A percentile compares a stretch with the other conserved stretches of the same genome.
Evolutionary conservation across 2,113 vertebrate genomes (phyloP).

Genomic region (Hemichromis elongatus): DNA sequence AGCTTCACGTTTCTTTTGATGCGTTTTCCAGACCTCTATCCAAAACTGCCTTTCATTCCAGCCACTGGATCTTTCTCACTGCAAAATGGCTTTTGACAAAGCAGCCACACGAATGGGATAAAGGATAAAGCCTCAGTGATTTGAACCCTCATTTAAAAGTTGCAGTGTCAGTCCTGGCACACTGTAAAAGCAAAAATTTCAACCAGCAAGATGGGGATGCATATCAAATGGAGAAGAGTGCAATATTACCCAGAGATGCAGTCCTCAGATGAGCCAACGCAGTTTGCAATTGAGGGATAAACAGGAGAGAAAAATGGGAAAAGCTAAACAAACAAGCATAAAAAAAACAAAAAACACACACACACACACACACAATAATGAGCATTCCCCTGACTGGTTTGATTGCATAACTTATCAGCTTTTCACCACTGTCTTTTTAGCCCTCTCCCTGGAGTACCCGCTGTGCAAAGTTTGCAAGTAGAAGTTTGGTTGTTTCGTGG

Average conservation of each 20-base stretch:
- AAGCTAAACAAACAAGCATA: conserved; percentile 45
- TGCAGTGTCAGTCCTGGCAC: conserved; percentile 5
- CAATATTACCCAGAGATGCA: conserved; percentile 17
- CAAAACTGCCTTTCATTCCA: background rate
- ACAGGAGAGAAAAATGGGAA: conserved; percentile 1
- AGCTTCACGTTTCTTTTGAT: background rate
- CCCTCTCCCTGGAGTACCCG: conserved; percentile 38
- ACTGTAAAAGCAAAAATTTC: background rate
- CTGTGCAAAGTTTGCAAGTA: conserved; percentile 44
- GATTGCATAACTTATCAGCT: conserved; percentile 64
- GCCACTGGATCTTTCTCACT: background rate
- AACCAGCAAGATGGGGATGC: background rate
- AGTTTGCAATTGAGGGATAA: conserved; percentile 35
- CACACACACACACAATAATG: conserved; percentile 45
- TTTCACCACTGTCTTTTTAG: conserved; percentile 44
- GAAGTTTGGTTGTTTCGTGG: conserved; percentile 28
- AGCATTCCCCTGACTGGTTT: conserved; percentile 63
- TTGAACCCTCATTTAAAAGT: background rate
- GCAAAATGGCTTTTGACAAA: background rate
- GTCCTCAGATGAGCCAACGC: conserved; percentile 24
- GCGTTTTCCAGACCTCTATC: background rate
- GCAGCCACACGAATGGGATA: background rate
- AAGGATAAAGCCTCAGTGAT: background rate
- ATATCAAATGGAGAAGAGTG: conserved; percentile 28
- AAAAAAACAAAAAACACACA: too few relatives aligned